A percentile compares a stretch with the other conserved stretches of the same genome.
These are phyloP conservation scores for Abscondita cerata DNA, from an alignment of 2,888 invertebrate genomes.

Conservation along the genomic window DNA sequence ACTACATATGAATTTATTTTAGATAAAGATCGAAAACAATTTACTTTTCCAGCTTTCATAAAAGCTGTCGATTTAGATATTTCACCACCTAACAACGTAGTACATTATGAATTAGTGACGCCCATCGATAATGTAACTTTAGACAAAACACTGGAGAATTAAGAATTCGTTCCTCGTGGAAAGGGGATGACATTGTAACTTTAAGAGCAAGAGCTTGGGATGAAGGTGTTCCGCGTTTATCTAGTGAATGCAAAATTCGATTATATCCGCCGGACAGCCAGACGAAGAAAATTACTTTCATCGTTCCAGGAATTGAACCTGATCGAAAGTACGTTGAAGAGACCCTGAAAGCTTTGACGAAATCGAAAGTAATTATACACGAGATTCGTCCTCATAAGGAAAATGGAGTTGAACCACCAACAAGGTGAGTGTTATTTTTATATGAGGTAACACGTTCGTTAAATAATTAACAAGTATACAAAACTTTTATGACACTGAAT, in stretches of 20 bases:
- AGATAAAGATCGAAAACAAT: constrained; percentile 74
- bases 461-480: too few species aligned
- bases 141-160: constrained; percentile 79
- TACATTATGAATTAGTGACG: constrained; percentile 83
- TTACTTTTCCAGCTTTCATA: constrained; percentile 76
- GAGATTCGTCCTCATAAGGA: constrained; percentile 67
- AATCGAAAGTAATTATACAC: constrained; percentile 78
- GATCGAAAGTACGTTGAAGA: constrained; percentile 77
- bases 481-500: too few species aligned
- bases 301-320: constrained; percentile 79
- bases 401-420: not conserved
- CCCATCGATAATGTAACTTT: constrained; percentile 77
- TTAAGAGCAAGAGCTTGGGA: constrained; percentile 83
- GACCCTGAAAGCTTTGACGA: constrained; percentile 78
- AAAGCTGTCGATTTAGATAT: constrained; percentile 86
- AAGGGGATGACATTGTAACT: constrained; percentile 46
- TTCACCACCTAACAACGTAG: constrained; percentile 83
- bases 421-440: constrained; percentile 9
- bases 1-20: constrained; percentile 81
- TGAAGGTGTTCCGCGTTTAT: constrained; percentile 80
- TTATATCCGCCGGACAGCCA: constrained; percentile 80
- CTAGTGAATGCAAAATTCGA: constrained; percentile 74
- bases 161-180: constrained; percentile 56
- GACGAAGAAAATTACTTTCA: constrained; percentile 79
- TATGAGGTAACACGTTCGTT: not conserved